Evolutionary conservation across 1,140 invertebrate species (phyloP).

Genomic region (Brachionus manjavacas): DNA sequence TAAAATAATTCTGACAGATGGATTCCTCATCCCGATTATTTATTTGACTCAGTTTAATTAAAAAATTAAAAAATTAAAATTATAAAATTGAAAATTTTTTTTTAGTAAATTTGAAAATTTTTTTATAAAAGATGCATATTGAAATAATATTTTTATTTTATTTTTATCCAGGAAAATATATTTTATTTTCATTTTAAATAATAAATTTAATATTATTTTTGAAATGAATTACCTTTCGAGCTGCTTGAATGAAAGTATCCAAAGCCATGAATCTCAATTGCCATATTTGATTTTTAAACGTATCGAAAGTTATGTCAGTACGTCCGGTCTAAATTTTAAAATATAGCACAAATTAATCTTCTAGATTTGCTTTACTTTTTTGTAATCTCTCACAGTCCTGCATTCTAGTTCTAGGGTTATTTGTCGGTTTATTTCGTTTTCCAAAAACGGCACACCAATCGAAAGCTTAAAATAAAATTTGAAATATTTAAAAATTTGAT

Average conservation of each 20-base stretch:
- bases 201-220: too few relatives aligned
- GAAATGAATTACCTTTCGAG: conserved; percentile 49
- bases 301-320: conserved; percentile 50
- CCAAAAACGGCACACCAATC: conserved; percentile 10
- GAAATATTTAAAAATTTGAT: not conserved
- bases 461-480: conserved; percentile 27
- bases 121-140: too few relatives aligned
- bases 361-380: not conserved
- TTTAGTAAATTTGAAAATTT: too few relatives aligned
- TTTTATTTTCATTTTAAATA: too few relatives aligned
- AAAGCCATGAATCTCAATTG: conserved; percentile 48
- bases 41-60: too few relatives aligned
- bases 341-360: not conserved
- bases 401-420: not conserved
- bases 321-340: conserved; percentile 44
- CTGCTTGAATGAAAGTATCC: conserved; percentile 53
- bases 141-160: too few relatives aligned
- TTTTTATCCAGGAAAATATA: too few relatives aligned
- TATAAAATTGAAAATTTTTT: too few relatives aligned
- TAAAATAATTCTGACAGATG: too few relatives aligned
- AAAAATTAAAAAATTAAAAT: too few relatives aligned
- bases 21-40: too few relatives aligned
- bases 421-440: conserved; percentile 15
- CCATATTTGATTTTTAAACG: conserved; percentile 54
- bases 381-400: not conserved